Evolutionary conservation across 2,797 vertebrate genomes (phyloP).

Genomic region (Acipenser ruthenus): DNA sequence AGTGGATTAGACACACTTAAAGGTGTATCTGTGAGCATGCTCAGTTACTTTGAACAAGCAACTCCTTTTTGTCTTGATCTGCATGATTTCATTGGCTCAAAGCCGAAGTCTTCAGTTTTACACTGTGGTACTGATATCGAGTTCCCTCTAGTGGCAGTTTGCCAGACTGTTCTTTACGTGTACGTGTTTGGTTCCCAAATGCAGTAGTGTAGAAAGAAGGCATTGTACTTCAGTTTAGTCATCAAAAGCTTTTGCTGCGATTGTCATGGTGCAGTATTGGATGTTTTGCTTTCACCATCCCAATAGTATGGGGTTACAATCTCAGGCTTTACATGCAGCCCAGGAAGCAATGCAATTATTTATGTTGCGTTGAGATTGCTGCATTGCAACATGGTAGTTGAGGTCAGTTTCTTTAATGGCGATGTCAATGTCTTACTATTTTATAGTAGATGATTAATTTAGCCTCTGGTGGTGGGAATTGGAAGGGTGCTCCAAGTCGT

Average conservation of each 20-base stretch:
- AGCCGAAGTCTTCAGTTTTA: constrained; percentile 3
- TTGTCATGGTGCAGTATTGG: background rate
- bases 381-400: background rate
- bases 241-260: background rate
- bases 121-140: constrained; percentile 15
- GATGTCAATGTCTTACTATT: background rate
- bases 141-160: constrained; percentile 7
- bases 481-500: too few relatives aligned
- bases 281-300: background rate
- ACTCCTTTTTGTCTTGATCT: background rate
- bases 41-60: background rate
- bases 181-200: background rate
- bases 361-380: too few relatives aligned
- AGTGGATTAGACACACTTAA: background rate
- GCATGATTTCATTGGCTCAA: background rate
- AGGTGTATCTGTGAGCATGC: background rate
- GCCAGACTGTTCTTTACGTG: background rate
- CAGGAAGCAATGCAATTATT: too few relatives aligned
- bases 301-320: background rate
- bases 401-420: background rate
- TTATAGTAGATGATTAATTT: background rate
- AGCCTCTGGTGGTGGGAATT: background rate
- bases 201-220: too few relatives aligned
- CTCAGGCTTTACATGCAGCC: too few relatives aligned
- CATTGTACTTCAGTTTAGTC: too few relatives aligned